Percentiles rank a stretch among this genome's conserved stretches.
These are phyloP conservation scores for Ispidina lecontei DNA, from an alignment of 2,797 vertebrate species.

Conservation along the genomic window DNA sequence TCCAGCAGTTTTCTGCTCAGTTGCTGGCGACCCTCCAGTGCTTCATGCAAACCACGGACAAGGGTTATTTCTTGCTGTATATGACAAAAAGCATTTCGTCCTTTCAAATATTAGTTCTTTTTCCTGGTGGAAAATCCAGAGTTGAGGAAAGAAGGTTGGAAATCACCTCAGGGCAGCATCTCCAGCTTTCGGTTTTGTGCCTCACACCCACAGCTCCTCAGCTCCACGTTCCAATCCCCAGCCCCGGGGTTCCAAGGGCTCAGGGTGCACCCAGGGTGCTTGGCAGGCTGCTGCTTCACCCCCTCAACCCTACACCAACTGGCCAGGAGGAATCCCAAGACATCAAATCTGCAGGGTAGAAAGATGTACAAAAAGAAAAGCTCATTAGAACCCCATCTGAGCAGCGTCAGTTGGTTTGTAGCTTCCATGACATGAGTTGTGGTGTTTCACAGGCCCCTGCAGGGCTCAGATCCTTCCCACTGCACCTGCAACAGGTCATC, in stretches of 20 bases:
- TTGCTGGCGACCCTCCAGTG: rapidly evolving
- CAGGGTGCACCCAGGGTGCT: rapidly evolving
- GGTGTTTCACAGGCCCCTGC: not conserved
- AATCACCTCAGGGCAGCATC: not conserved
- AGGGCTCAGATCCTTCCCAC: not conserved
- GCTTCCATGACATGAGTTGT: rapidly evolving
- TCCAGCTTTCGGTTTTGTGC: rapidly evolving
- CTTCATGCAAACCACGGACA: rapidly evolving
- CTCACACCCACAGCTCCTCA: not conserved
- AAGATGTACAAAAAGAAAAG: not conserved
- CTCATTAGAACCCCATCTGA: not conserved
- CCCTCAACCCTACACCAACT: rapidly evolving
- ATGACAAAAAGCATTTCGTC: rapidly evolving
- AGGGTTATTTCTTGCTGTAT: rapidly evolving
- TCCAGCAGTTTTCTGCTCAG: not conserved
- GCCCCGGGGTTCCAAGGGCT: rapidly evolving
- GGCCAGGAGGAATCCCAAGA: rapidly evolving
- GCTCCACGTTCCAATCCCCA: rapidly evolving
- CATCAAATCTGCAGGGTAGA: not conserved
- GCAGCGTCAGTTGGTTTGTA: rapidly evolving
- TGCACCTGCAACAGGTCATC: slow-evolving; percentile 16
- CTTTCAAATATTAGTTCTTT: not conserved
- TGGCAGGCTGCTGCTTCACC: rapidly evolving
- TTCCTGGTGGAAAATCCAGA: not conserved
- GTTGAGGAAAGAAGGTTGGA: not conserved